Base-by-base conservation (phyloP, 1,140 invertebrate genomes). In the Bombus confusus region DNA sequence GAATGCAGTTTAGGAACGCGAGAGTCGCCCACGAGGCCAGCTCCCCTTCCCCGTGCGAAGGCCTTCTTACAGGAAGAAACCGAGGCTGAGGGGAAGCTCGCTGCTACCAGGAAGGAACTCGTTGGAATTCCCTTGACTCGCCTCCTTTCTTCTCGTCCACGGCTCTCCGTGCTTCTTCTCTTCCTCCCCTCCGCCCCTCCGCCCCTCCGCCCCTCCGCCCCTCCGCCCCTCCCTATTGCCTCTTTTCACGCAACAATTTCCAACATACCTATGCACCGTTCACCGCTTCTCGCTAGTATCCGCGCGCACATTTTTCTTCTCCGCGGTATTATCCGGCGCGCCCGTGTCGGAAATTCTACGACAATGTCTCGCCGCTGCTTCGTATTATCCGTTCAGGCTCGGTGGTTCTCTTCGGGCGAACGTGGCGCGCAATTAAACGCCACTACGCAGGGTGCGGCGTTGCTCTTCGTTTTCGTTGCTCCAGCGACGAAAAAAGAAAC, bases 1-100 rank as follows among this genome's bases (percentile, higher is more conserved):
- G 91, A 93, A 93, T 93, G 92, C 89, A 91, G 91, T 92, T 93
- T 89, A 92, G 92, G 91, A 92, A 90, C 87, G 88, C 82, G 62
- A 83, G 87, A 86, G 80, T 91, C 87, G 86, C 83, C 86, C 86
- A 83, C 89, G 88, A 87, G 79, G 83, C 83, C 72, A 86, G 62
- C 52, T 68, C 80, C 83, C 71, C 88, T 83, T 83, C 87, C 83
- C 80, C 84, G 84, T 64, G 72, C 47, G 80, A 76, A 39, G 80
- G 86, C 76, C 86, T 88, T 71, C 75, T 88, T 88, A 88, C 86
- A 88, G 87, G 87, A 88, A 88, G 87, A 88, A 88, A 88, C 82
- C 72, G 83, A 80, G 83, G 75, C 83, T 81, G 79, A 91, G 86
- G 84, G 86, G 88, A 88, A 88, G 91, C 87, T 88, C 86, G 87